Evolutionary conservation across 2,113 vertebrate species (phyloP).

Genomic region (Hypomesus transpacificus): DNA sequence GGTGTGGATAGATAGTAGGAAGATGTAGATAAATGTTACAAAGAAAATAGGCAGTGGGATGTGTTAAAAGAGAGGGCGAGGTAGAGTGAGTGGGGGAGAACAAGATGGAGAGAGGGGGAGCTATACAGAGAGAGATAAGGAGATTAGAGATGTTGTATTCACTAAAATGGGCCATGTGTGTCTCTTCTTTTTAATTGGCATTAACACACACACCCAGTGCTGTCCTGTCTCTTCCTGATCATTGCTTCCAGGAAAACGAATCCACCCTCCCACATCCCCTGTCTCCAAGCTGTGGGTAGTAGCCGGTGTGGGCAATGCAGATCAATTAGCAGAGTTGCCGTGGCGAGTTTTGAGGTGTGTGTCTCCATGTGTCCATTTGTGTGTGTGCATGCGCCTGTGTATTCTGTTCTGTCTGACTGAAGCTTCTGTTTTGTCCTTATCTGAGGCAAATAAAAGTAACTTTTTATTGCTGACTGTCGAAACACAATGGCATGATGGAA

Average conservation of each 20-base stretch:
- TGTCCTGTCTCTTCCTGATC: neutral
- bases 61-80: slow-evolving; percentile 39
- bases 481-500: no score
- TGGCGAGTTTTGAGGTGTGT: neutral
- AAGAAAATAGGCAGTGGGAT: slow-evolving; percentile 20
- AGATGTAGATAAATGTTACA: neutral
- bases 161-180: slow-evolving; percentile 35
- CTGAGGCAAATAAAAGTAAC: no score
- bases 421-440: no score
- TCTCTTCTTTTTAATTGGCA: slow-evolving; percentile 20
- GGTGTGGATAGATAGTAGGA: neutral
- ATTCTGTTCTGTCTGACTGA: no score
- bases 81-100: slow-evolving; percentile 13
- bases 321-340: neutral
- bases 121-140: neutral
- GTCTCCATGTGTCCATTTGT: neutral
- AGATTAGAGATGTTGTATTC: neutral
- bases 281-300: neutral
- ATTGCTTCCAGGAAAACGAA: slow-evolving; percentile 9
- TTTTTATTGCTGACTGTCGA: no score
- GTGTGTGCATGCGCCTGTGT: no score
- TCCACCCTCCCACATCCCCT: neutral
- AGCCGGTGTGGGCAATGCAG: neutral
- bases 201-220: slow-evolving; percentile 8
- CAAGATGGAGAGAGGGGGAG: neutral